Evolutionary conservation across 2,888 invertebrate species (phyloP), one percentile per base, ranked within the genome.

Genomic region (Eupeodes latifasciatus): DNA sequence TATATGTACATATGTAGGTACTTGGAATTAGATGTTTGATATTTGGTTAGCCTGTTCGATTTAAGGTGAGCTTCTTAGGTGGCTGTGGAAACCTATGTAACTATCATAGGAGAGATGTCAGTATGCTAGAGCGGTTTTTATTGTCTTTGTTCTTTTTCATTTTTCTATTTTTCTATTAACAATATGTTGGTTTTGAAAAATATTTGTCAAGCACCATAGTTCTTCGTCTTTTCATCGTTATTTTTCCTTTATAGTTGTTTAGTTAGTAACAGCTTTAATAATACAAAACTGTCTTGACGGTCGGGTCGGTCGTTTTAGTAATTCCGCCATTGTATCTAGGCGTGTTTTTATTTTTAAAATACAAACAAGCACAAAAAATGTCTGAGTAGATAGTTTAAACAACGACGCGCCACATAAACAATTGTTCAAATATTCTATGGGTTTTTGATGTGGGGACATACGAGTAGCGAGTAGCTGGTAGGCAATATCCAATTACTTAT

Each of bases 371-470:
- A 40, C 40, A 40, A 7, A 0, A 40, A 59, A 6, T 47, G 19
- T 66, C 44, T 44, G 27, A 5, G 40, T 40, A 9, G 0, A 12
- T 61, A 34, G 19, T 2, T 49, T 14, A 78, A 69, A 78, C 57
- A 71, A 79, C 40, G 78, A 19, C 16, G 57, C 19, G 78, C n/a
- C 61, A 69, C 19, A 27, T 16, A 64, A 62, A 61, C 81, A 82
- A 57, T 82, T 82, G 81, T 77, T 62, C 62, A 82, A 82, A 82
- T 76, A 82, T 16, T 40, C 19, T 40, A 40, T 49, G 19, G 66
- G 34, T 57, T 69, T 19, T 64, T 44, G 53, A 49, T 44, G 3
- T 27, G 27, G 40, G 40, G 40, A 4, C 9, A 40, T 40, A 40
- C 40, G 9, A 40, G 27, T 27, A 27, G 27, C 27, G 27, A 27